Conservation (phyloP, 2,113 vertebrate genomes). For the Engraulis encrasicolus region DNA sequence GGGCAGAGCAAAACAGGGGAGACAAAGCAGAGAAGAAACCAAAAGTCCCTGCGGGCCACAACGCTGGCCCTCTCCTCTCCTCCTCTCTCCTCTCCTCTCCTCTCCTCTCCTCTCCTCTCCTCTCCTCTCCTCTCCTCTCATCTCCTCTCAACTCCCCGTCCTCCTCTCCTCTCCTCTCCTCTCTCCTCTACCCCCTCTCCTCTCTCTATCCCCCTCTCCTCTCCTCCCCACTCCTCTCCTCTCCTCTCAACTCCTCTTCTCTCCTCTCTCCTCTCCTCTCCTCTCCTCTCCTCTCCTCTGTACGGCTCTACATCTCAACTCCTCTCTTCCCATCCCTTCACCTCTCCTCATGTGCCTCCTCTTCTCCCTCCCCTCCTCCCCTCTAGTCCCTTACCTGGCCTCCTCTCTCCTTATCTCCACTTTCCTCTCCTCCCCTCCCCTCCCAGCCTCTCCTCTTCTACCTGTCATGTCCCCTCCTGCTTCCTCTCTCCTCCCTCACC, state of each 20-base stretch:
- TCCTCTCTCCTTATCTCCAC: no score
- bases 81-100: not conserved
- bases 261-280: not conserved
- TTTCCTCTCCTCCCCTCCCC: not conserved
- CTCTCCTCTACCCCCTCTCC: not conserved
- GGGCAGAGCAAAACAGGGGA: not conserved
- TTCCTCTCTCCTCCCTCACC: not conserved
- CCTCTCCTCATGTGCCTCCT: no score
- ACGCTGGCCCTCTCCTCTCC: not conserved
- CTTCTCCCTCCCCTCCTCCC: not conserved
- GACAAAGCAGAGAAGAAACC: not conserved
- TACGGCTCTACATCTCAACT: no score
- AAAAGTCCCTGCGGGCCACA: not conserved
- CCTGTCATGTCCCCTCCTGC: not conserved
- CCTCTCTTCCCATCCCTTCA: not conserved
- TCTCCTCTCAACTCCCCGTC: no score
- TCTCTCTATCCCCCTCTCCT: not conserved
- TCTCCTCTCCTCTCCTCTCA: not conserved
- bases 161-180: not conserved
- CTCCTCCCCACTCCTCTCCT: not conserved
- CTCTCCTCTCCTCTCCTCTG: not conserved
- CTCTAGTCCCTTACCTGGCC: no score
- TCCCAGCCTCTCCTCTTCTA: not conserved
- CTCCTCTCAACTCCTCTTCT: no score
- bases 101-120: not conserved